Conservation (phyloP, 2,797 vertebrate species). For the Onychomys leucogaster region DNA sequence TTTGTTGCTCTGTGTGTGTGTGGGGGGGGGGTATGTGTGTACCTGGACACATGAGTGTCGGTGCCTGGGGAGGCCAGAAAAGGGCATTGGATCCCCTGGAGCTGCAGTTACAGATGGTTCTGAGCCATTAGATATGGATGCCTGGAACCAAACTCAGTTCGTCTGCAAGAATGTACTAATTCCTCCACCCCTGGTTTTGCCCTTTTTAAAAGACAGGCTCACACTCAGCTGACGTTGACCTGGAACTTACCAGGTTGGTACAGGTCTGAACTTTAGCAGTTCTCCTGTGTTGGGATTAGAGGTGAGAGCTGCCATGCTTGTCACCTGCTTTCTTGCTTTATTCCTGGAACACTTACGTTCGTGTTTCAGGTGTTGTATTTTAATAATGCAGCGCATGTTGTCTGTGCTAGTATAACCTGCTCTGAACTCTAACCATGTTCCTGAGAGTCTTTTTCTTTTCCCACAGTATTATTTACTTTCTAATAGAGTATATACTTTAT, state of each 20-base stretch:
- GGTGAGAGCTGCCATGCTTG: not conserved
- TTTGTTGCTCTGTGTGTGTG: not conserved
- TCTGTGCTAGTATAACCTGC: not conserved
- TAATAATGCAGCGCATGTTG: not conserved
- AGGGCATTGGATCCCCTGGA: not conserved
- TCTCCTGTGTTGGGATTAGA: not conserved
- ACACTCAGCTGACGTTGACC: not conserved
- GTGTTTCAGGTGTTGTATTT: slow-evolving; percentile 10
- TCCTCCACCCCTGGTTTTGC: not conserved
- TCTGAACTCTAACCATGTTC: not conserved
- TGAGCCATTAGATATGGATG: not conserved
- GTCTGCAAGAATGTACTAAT: not conserved
- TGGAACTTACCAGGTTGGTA: not conserved
- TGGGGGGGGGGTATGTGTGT: not conserved
- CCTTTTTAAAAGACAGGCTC: not conserved
- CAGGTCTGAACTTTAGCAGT: not conserved
- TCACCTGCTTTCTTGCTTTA: not conserved
- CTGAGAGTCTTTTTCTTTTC: not conserved
- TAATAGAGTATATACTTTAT: slow-evolving; percentile 7
- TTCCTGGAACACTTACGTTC: not conserved
- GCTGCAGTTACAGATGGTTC: not conserved
- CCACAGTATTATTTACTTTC: not conserved
- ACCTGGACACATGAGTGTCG: not conserved
- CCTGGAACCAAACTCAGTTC: not conserved
- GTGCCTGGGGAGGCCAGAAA: not conserved